A percentile compares a stretch with the other conserved stretches of the same genome.
These are phyloP conservation scores for Tichodroma muraria DNA, from an alignment of 2,113 vertebrate genomes.

Conservation along the genomic window DNA sequence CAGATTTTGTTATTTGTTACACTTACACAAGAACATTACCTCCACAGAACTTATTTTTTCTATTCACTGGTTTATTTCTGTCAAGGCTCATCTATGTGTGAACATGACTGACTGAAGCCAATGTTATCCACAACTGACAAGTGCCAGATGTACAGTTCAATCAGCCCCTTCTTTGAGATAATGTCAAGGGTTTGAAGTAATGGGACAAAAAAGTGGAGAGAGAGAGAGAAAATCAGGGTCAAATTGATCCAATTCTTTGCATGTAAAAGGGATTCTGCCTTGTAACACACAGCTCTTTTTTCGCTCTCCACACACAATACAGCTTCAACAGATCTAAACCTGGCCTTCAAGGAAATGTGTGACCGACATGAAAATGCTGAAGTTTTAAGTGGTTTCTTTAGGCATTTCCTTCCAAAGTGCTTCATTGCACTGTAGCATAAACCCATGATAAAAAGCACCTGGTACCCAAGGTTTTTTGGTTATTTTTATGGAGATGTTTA, in stretches of 20 bases:
- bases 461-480: background rate
- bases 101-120: conserved; percentile 68
- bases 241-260: conserved; percentile 65
- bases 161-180: conserved; percentile 64
- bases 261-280: conserved; percentile 64
- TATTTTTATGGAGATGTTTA: conserved; percentile 33
- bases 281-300: conserved; percentile 44
- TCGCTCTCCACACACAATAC: conserved; percentile 63
- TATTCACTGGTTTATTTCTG: conserved; percentile 68
- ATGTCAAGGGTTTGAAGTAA: conserved; percentile 66
- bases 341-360: conserved; percentile 56
- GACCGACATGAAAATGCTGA: conserved; percentile 56
- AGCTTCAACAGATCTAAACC: conserved; percentile 52
- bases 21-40: conserved; percentile 61
- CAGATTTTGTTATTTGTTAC: conserved; percentile 54
- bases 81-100: conserved; percentile 68
- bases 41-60: conserved; percentile 57
- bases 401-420: conserved; percentile 33
- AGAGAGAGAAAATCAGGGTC: conserved; percentile 61
- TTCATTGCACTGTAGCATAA: conserved; percentile 5
- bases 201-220: conserved; percentile 59
- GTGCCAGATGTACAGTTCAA: conserved; percentile 68
- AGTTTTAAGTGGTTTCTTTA: conserved; percentile 43
- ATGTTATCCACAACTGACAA: conserved; percentile 67
- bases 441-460: conserved; percentile 36